Base-by-base conservation (phyloP, 2,888 invertebrate genomes). In the Dryocosmus kuriphilus region DNA sequence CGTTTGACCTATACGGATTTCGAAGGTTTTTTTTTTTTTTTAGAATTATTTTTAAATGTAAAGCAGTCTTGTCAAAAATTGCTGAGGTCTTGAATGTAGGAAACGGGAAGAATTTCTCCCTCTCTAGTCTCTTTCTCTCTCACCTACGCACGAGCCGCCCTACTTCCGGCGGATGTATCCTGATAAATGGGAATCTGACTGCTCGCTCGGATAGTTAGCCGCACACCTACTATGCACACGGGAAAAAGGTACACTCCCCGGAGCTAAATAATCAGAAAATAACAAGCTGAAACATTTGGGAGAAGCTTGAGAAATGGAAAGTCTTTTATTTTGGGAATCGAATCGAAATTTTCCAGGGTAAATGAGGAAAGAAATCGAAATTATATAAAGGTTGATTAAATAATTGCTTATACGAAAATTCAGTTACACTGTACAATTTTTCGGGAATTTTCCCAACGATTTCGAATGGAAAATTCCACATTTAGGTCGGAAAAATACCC, bases 91-190 rank as follows among this genome's bases (percentile, higher is more conserved):
- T 19, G 19, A 22, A 35, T 22, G 35, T 41, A 27, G 71, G 27
- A 51, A 71, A 71, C 9, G n/a, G 51, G 19, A 51, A 51, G 51
- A 71, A 71, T 71, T 71, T 71, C 71, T 71, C 71, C 55, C 30
- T 46, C 71, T 51, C 55, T 71, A n/a, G 51, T 55, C 71, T 71
- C 30, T 71, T 71, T 71, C 71, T 85, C 83, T 87, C 88, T 90
- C 90, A 90, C 89, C 89, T 90, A 90, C 90, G 90, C 88, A 86
- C 88, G 87, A 87, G 88, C 88, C 88, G 88, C 90, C 89, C 89
- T 89, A 90, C 90, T 90, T 90, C 91, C 91, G 91, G 82, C 91
- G 91, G 91, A 91, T 90, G 90, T 88, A 84, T 89, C 86, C 90
- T 89, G 90, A 90, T 91, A 91, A 91, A 90, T 90, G 89, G 85